These are phyloP conservation scores for Colaptes auratus DNA, from an alignment of 2,113 vertebrate genomes.

Conservation along the genomic window DNA sequence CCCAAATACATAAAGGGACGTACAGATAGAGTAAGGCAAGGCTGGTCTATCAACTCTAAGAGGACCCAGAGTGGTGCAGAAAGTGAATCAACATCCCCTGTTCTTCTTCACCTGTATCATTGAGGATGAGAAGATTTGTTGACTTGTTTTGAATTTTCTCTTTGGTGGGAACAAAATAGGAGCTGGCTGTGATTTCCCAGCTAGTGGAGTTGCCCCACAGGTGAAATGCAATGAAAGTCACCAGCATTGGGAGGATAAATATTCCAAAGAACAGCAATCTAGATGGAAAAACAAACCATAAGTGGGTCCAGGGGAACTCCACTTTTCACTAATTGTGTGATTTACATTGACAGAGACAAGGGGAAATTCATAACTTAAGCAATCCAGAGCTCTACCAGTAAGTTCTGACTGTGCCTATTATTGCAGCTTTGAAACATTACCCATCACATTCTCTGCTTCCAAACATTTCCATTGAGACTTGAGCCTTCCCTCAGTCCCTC, in stretches of 20 bases:
- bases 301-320: not conserved
- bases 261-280: conserved; percentile 83
- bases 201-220: conserved; percentile 18
- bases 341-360: not conserved
- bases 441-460: not conserved
- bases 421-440: not conserved
- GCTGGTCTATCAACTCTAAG: not conserved
- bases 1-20: not conserved
- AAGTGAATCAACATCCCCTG: not conserved
- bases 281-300: not conserved
- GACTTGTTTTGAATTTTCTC: conserved; percentile 69
- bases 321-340: not conserved
- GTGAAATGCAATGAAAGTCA: conserved; percentile 59
- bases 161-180: conserved; percentile 82
- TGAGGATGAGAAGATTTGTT: conserved; percentile 86
- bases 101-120: conserved; percentile 84
- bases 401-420: not conserved
- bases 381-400: not conserved
- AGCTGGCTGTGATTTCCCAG: conserved; percentile 79
- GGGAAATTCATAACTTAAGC: not conserved
- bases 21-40: not conserved
- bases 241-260: conserved; percentile 65
- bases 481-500: not conserved
- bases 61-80: not conserved
- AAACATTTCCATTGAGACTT: not conserved